Percentiles rank a stretch among this genome's conserved stretches.
These are phyloP conservation scores for Prietella phreatophila DNA, from an alignment of 2,113 vertebrate genomes.

Conservation along the genomic window DNA sequence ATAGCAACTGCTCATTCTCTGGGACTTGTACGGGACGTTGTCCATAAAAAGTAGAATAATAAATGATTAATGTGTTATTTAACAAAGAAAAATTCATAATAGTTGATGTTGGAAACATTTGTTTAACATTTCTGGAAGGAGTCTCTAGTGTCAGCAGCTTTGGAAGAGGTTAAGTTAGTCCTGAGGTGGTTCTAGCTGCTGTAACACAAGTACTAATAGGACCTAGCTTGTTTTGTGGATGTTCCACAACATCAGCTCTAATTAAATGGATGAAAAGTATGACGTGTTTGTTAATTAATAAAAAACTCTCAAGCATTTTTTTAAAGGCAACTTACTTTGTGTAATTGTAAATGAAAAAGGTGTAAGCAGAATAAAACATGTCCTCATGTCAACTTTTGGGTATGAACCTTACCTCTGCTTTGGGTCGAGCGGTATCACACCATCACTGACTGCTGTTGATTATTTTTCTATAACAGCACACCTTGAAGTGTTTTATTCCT, in stretches of 20 bases:
- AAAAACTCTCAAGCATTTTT: neutral
- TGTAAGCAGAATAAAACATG: neutral
- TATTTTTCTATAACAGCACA: neutral
- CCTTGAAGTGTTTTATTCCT: neutral
- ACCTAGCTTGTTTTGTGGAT: no score
- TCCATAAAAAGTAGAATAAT: no score
- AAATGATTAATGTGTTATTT: neutral
- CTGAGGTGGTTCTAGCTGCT: no score
- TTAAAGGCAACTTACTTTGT: neutral
- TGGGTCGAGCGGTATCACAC: neutral
- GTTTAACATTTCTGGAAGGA: neutral
- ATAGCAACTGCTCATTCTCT: neutral
- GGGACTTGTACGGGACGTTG: no score
- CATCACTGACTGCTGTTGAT: no score
- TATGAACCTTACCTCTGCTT: neutral
- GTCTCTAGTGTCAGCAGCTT: no score
- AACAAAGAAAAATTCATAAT: neutral
- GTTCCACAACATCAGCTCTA: neutral
- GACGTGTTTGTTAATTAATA: neutral
- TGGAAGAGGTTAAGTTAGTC: neutral
- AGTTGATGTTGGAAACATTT: neutral
- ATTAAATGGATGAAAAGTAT: neutral
- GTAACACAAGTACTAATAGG: no score
- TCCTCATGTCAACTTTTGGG: neutral
- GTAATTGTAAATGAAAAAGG: no score